Evolutionary conservation across 35 echinoderm and acorn worm genomes (phyloP).

Genomic region (Holothuria glaberrima): DNA sequence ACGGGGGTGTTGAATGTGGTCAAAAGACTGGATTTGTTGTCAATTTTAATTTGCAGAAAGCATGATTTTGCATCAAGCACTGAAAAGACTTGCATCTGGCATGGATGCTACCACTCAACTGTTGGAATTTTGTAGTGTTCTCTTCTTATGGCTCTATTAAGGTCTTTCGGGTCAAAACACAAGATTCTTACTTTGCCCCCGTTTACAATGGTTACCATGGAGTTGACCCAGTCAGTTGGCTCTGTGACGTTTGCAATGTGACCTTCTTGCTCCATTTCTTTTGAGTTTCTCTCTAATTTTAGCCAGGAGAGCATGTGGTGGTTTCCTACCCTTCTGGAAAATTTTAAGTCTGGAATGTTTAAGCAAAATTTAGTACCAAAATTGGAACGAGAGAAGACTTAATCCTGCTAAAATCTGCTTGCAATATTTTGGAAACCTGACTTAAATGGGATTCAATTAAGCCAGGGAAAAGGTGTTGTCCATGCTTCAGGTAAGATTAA

Average conservation of each 20-base stretch:
- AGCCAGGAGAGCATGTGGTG: conserved; percentile 38
- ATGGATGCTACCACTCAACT: conserved; percentile 57
- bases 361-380: too few species aligned
- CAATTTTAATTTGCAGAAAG: conserved; percentile 69
- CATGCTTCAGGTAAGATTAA: too few species aligned
- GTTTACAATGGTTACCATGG: conserved; percentile 52
- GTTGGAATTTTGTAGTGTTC: conserved; percentile 59
- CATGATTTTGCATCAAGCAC: conserved; percentile 68
- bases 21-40: conserved; percentile 81
- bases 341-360: too few species aligned
- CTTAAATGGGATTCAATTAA: too few species aligned
- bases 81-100: conserved; percentile 58
- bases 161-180: conserved; percentile 64
- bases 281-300: conserved; percentile 47
- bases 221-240: conserved; percentile 55
- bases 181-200: conserved; percentile 54
- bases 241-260: conserved; percentile 61
- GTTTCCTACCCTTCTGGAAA: too few species aligned
- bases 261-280: conserved; percentile 62
- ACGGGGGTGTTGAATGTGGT: conserved; percentile 80
- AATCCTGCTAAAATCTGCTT: too few species aligned
- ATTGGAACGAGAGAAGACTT: too few species aligned
- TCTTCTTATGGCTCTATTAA: conserved; percentile 59
- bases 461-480: too few species aligned
- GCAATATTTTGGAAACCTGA: too few species aligned